phyloP scores from a whole-genome alignment of 2,113 vertebrate genomes.

The Dasypus novemcinctus region DNA sequence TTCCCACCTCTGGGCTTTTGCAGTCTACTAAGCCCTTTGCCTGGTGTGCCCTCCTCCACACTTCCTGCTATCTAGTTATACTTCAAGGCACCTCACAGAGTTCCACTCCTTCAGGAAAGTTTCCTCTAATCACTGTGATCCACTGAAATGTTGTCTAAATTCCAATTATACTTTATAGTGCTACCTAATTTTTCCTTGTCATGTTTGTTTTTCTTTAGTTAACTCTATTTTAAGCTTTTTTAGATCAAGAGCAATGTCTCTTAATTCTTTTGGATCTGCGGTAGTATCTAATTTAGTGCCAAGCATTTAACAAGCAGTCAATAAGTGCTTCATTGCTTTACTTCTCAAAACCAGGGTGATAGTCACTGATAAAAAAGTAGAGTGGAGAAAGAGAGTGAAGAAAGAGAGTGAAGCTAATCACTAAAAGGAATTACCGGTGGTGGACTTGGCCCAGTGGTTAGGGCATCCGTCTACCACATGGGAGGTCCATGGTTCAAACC shows the following conservation, averaged over 20 bases:
- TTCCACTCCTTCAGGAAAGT: background rate
- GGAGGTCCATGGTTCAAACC: too few relatives aligned
- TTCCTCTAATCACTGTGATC: background rate
- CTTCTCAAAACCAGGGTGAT: background rate
- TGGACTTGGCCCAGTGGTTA: too few relatives aligned
- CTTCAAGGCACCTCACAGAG: background rate
- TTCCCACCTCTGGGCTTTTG: background rate
- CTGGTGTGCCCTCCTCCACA: background rate
- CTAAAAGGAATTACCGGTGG: slow-evolving; percentile 32
- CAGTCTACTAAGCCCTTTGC: background rate
- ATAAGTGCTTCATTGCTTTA: background rate
- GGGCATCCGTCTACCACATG: too few relatives aligned
- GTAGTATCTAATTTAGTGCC: background rate
- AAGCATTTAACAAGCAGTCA: background rate
- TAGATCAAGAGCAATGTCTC: background rate
- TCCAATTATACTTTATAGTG: background rate
- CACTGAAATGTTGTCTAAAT: background rate
- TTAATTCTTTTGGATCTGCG: slow-evolving; percentile 15
- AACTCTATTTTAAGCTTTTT: background rate
- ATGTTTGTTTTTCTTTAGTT: slow-evolving; percentile 14
- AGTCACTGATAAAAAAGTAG: background rate
- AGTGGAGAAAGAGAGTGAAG: background rate
- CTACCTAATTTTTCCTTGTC: background rate
- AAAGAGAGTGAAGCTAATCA: background rate
- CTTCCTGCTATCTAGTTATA: background rate